Evolutionary conservation across 1,140 invertebrate species (phyloP).

Genomic region (Campoletis sonorensis): DNA sequence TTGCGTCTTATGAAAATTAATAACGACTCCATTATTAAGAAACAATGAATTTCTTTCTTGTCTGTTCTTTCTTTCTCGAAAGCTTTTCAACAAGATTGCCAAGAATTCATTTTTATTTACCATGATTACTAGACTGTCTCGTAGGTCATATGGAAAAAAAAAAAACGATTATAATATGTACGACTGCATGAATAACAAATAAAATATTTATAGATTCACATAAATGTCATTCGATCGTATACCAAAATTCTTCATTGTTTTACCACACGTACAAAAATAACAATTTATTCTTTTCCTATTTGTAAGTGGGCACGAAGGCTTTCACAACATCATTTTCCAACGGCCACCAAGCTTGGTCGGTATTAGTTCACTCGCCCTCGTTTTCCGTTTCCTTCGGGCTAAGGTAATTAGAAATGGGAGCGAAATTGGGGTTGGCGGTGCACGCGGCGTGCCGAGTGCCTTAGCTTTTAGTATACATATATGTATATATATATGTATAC

Average conservation of each 20-base stretch:
- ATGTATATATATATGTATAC: not conserved
- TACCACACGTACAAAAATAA: not conserved
- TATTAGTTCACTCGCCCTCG: slow-evolving; percentile 33
- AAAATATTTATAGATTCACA: not conserved
- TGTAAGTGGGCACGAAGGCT: not conserved
- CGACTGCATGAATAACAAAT: not conserved
- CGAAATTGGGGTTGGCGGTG: slow-evolving; percentile 50
- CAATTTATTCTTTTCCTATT: not conserved
- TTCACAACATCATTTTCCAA: slow-evolving; percentile 37
- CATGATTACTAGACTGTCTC: not conserved
- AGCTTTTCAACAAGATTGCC: not conserved
- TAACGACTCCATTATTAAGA: not conserved
- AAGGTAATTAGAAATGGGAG: slow-evolving; percentile 55
- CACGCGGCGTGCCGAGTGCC: slow-evolving; percentile 32
- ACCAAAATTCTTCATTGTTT: not conserved
- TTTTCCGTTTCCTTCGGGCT: slow-evolving; percentile 44
- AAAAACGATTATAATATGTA: too few species aligned
- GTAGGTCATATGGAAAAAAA: not conserved
- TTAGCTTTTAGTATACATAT: not conserved
- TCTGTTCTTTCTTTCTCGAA: not conserved
- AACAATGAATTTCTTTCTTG: not conserved
- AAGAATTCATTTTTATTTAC: slow-evolving; percentile 5
- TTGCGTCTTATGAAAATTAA: not conserved
- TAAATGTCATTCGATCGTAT: not conserved
- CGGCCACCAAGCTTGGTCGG: slow-evolving; percentile 10